Conservation (phyloP, 2,797 vertebrate genomes). For the Danio tinwini region DNA sequence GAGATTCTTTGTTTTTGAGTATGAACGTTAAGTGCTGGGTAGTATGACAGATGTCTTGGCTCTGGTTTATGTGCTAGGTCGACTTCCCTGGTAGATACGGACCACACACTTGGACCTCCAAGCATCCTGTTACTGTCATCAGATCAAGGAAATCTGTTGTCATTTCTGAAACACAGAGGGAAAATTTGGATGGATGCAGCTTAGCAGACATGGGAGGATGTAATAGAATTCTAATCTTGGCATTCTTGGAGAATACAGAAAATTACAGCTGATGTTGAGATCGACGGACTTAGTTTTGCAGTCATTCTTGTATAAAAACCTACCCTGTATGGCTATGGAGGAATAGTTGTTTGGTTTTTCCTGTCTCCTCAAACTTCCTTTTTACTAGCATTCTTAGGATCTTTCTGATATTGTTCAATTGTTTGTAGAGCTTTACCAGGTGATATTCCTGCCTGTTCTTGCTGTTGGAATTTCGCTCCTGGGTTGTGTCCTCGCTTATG, state of each 20-base stretch:
- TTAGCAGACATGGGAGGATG: constrained; percentile 3
- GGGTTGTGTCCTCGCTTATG: constrained; percentile 73
- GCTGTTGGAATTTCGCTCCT: constrained; percentile 76
- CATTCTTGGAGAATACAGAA: background rate
- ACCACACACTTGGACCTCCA: constrained; percentile 51
- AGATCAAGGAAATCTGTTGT: constrained; percentile 51
- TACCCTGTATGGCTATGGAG: background rate
- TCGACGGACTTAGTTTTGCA: background rate
- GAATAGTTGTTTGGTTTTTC: background rate
- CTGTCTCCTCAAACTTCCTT: background rate
- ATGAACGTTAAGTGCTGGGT: constrained; percentile 49
- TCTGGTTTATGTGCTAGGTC: constrained; percentile 53
- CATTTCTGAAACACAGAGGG: constrained; percentile 30
- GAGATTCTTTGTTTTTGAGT: constrained; percentile 59
- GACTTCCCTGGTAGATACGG: constrained; percentile 45
- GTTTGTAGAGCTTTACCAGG: constrained; percentile 71
- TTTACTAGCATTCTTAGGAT: constrained; percentile 22
- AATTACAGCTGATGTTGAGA: background rate
- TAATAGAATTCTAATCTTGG: background rate
- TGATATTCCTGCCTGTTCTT: constrained; percentile 81
- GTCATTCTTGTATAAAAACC: background rate
- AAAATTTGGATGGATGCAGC: constrained; percentile 17
- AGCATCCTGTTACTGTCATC: constrained; percentile 33
- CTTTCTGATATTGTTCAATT: constrained; percentile 42
- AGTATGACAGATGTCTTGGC: constrained; percentile 56